These are phyloP conservation scores for Melanitta fusca DNA, from an alignment of 2,797 vertebrate genomes.

Conservation along the genomic window DNA sequence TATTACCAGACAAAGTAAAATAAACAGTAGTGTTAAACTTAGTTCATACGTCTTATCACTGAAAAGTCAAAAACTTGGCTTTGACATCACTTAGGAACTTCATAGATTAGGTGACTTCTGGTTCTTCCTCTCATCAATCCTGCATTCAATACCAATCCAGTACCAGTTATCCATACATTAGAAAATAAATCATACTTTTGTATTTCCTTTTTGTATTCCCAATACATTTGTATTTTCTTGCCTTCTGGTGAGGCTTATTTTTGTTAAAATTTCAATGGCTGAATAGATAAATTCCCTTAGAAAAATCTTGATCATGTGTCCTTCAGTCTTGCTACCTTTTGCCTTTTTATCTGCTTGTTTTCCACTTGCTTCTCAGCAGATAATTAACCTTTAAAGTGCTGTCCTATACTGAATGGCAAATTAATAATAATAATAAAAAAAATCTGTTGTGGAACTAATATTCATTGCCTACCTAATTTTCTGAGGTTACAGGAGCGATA, in stretches of 20 bases:
- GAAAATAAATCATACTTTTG: not conserved
- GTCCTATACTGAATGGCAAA: not conserved
- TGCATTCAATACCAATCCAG: not conserved
- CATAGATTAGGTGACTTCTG: accelerated
- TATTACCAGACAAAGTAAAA: not conserved
- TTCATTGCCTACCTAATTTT: not conserved
- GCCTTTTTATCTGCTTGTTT: not conserved
- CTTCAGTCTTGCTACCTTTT: not conserved
- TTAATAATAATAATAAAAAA: not conserved
- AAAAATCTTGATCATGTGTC: not conserved
- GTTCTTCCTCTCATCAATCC: not conserved
- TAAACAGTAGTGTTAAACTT: not conserved
- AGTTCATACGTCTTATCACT: not conserved
- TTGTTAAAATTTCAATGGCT: not conserved
- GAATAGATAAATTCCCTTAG: not conserved
- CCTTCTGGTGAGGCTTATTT: not conserved
- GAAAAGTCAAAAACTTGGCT: not conserved
- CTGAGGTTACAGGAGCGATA: not conserved
- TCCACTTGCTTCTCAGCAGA: not conserved
- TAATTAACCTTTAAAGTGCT: not conserved
- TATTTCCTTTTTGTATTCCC: too few relatives aligned
- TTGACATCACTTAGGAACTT: not conserved
- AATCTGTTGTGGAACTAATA: not conserved
- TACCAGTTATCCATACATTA: not conserved
- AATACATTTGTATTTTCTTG: not conserved